Conservation (phyloP, 2,797 vertebrate species). For the Limosa lapponica region DNA sequence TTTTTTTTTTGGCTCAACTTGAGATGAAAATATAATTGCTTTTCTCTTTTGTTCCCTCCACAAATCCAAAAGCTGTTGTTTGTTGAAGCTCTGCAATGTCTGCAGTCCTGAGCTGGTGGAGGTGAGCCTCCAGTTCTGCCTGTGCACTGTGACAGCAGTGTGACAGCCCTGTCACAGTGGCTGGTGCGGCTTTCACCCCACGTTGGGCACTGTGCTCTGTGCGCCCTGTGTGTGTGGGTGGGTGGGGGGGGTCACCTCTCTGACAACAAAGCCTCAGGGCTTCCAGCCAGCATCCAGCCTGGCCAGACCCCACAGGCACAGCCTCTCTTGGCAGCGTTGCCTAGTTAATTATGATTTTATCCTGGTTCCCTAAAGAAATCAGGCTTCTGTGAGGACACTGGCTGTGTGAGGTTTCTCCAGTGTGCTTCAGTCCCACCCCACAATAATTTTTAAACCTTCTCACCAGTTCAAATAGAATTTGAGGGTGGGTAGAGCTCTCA, state of each 20-base stretch:
- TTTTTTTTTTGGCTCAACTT: neutral
- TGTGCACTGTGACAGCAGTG: accelerated
- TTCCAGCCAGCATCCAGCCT: neutral
- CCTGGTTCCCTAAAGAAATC: neutral
- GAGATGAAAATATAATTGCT: neutral
- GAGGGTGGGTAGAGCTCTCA: neutral
- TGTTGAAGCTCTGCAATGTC: neutral
- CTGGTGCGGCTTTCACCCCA: neutral
- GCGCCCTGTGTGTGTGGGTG: no score
- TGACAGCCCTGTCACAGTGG: accelerated
- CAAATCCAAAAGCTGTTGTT: neutral
- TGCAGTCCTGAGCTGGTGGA: neutral
- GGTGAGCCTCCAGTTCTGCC: neutral
- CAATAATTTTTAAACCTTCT: neutral
- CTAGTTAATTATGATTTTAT: neutral
- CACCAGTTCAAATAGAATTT: neutral
- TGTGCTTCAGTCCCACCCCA: neutral
- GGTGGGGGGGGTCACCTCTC: neutral
- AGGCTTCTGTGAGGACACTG: neutral
- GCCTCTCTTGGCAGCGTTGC: neutral
- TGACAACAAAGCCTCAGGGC: neutral
- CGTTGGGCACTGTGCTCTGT: accelerated
- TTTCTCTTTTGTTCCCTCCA: neutral
- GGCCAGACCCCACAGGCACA: neutral
- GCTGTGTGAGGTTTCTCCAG: neutral